Percentiles rank a stretch among this genome's conserved stretches.
These are phyloP conservation scores for Geophilus truncorum DNA, from an alignment of 2,888 invertebrate genomes.

Conservation along the genomic window DNA sequence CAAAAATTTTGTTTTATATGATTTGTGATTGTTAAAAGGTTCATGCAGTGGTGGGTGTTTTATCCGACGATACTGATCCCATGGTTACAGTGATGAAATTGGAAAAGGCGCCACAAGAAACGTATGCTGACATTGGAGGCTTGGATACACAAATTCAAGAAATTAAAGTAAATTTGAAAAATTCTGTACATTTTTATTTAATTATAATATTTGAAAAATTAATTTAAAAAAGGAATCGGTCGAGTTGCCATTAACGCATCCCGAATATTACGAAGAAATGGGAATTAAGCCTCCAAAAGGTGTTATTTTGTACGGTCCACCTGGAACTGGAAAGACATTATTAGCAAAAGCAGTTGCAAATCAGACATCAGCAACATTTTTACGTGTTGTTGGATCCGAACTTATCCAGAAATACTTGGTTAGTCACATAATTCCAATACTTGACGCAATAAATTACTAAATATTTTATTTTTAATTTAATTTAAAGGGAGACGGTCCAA, in stretches of 20 bases:
- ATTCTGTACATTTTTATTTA: too few species aligned
- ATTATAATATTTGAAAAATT: too few species aligned
- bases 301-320: slow-evolving; percentile 95
- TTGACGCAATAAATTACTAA: too few species aligned
- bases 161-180: slow-evolving; percentile 75
- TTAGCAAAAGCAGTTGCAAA: slow-evolving; percentile 99
- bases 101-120: slow-evolving; percentile 99
- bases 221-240: slow-evolving; percentile 77
- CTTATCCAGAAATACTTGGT: slow-evolving; percentile 96
- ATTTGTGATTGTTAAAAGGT: slow-evolving; percentile 65
- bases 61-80: slow-evolving; percentile 98
- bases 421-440: slow-evolving; percentile 45
- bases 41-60: slow-evolving; percentile 97
- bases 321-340: slow-evolving; percentile 97
- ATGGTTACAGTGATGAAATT: slow-evolving; percentile 99
- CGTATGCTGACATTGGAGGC: slow-evolving; percentile 98
- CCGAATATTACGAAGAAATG: slow-evolving; percentile 99
- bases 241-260: slow-evolving; percentile 95
- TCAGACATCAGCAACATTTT: slow-evolving; percentile 97
- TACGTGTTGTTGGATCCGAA: slow-evolving; percentile 98
- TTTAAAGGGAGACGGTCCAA: slow-evolving; percentile 92
- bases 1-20: too few species aligned
- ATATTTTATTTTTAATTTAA: too few species aligned
- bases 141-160: slow-evolving; percentile 96
- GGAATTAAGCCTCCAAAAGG: slow-evolving; percentile 99